Conservation (phyloP, 2,113 vertebrate species). For the Siniperca chuatsi region DNA sequence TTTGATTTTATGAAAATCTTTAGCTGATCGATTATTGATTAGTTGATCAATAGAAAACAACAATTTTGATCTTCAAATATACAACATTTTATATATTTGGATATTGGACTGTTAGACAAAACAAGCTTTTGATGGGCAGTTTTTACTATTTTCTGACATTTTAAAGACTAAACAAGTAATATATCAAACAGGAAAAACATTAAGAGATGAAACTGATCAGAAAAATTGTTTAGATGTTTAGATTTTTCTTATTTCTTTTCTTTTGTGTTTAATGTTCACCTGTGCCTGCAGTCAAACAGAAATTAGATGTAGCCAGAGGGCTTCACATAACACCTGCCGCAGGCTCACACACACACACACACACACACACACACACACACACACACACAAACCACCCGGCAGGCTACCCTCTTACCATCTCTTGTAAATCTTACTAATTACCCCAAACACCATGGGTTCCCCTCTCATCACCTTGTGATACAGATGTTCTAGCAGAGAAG, state of each 20-base stretch:
- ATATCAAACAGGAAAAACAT: neutral
- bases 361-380: conserved; percentile 21
- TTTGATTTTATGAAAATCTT: neutral
- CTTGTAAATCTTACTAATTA: conserved; percentile 68
- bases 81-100: neutral
- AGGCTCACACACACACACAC: neutral
- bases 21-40: neutral
- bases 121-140: neutral
- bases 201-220: neutral
- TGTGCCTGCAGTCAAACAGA: conserved; percentile 1
- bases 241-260: neutral
- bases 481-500: conserved; percentile 52
- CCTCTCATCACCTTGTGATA: conserved; percentile 43
- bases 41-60: neutral
- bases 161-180: neutral
- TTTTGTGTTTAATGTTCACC: neutral
- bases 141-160: neutral
- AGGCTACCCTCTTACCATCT: conserved; percentile 15
- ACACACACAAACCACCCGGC: conserved; percentile 12
- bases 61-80: neutral
- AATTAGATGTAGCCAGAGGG: neutral
- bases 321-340: conserved; percentile 18
- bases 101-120: neutral
- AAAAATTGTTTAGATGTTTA: neutral
- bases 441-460: conserved; percentile 17